Evolutionary conservation across 2,113 vertebrate species (phyloP), one percentile per base, ranked within the genome.

Genomic region (Leptodactylus fuscus): DNA sequence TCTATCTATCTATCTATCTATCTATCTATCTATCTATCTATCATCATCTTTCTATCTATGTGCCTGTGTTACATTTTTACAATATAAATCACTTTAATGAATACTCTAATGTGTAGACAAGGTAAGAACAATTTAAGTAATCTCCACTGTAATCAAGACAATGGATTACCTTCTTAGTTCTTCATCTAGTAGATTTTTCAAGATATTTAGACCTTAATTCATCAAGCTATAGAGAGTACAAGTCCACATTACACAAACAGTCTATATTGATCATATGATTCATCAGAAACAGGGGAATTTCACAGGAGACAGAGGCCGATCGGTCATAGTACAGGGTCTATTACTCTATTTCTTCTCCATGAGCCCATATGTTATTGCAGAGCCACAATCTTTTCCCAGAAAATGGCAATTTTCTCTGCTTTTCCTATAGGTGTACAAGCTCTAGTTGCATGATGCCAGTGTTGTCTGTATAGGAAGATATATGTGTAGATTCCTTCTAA

Each of bases 171-270:
- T 79, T n/a, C 36, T 79, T 79, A 78, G 51, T 38, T 41, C 18
- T 36, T 60, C 16, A 18, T 22, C 22, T 41, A 60, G 51, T 55
- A 53, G 32, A 78, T 78, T 32, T 78, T 55, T 78, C 49, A 36
- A 78, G 32, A 53, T 78, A 79, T 79, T 79, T 79, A 79, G 76
- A 4, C 51, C 76, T 79, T 58, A 58, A 79, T 79, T 79, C 20
- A 60, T 79, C 76, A 79, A 79, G 34, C 51, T 58, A 55, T 58
- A 36, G 76, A 38, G 27, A 34, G 16, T 36, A 34, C 46, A 22
- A 60, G 51, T 27, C 22, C 22, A 41, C 53, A 44, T 80, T 80
- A 62, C 53, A 27, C 55, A 58, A 80, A 80, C 55, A 80, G 55
- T 62, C 36, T 24, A 58, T 36, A 62, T 62, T 80, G 77, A 80